A percentile compares a stretch with the other conserved stretches of the same genome.
These are phyloP conservation scores for Ametastegia equiseti DNA, from an alignment of 2,888 invertebrate species.

Conservation along the genomic window DNA sequence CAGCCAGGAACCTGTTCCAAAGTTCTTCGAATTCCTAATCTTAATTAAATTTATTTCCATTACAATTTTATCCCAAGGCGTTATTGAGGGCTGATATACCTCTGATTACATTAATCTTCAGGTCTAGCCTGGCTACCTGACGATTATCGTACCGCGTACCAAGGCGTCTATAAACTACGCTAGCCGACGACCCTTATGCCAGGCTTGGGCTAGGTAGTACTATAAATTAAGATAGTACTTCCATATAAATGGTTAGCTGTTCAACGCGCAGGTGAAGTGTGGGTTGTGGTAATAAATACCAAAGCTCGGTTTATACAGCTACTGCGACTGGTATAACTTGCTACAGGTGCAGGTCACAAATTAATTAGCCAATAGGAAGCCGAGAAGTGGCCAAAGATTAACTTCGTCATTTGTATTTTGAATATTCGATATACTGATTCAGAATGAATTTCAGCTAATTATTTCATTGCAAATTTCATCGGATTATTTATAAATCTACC, in stretches of 20 bases:
- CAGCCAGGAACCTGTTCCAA: slow-evolving; percentile 61
- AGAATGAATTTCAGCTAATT: not conserved
- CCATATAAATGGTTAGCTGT: slow-evolving; percentile 29
- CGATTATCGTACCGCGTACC: slow-evolving; percentile 43
- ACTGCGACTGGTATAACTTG: not conserved
- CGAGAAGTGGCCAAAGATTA: not conserved
- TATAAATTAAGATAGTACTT: slow-evolving; percentile 46
- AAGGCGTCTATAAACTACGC: slow-evolving; percentile 34
- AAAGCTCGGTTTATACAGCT: not conserved
- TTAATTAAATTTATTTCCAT: slow-evolving; percentile 74
- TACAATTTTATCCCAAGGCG: slow-evolving; percentile 60
- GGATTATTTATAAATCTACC: not conserved
- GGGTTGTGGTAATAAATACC: slow-evolving; percentile 22
- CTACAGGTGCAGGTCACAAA: slow-evolving; percentile 17
- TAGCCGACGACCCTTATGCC: not conserved
- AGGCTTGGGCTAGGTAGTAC: not conserved
- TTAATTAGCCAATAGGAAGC: not conserved
- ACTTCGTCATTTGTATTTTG: not conserved
- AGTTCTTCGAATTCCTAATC: slow-evolving; percentile 73
- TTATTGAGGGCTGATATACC: slow-evolving; percentile 52
- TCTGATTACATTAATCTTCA: slow-evolving; percentile 45
- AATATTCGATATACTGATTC: no score
- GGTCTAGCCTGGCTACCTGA: slow-evolving; percentile 47
- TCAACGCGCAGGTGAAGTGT: slow-evolving; percentile 24
- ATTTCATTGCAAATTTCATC: not conserved